Base-by-base conservation (phyloP, 37 sponge, comb jelly and placozoan species). In the Agelas oroides region DNA sequence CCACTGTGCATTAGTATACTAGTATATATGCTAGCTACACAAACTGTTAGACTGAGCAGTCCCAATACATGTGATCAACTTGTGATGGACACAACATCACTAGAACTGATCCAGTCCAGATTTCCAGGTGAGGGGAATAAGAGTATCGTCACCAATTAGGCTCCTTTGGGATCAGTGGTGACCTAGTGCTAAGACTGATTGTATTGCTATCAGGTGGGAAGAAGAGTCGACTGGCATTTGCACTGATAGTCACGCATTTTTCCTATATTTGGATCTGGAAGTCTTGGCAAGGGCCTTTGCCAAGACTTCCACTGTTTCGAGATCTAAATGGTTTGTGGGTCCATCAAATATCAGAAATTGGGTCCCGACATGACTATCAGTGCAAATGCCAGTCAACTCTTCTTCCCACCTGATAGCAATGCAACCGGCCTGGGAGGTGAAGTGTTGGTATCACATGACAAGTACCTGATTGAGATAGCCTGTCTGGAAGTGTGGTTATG, bases 261-360 rank as follows among this genome's bases (percentile, higher is more conserved):
- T n/a, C n/a, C n/a, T n/a, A n/a, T n/a, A n/a, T n/a, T n/a, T n/a
- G n/a, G n/a, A n/a, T n/a, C n/a, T n/a, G n/a, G n/a, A n/a, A n/a
- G n/a, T n/a, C 25, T 30, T 82, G 2, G 37, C 24, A 23, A 90
- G 31, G 18, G 93, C 93, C 80, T 81, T 87, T 24, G 78, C 93
- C 35, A 95, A 72, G 25, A 93, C 96, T 37, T 92, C 93, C 33
- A 82, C 95, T 21, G 92, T 97, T 76, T 97, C 97, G 56, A 97
- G 73, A 60, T 97, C 97, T 46, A 97, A 65, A 70, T 97, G 97
- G 74, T 97, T 97, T 32, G n/a, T n/a, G n/a, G n/a, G n/a, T n/a
- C n/a, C n/a, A n/a, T 97, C 97, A 46, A 97, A 79, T 24, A 97
- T 89, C 31, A 97, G 72, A 94, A 83, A 55, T 91, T 91, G 34